These are phyloP conservation scores for Spinus olivaceus DNA, from an alignment of 2,797 vertebrate genomes.

Conservation along the genomic window DNA sequence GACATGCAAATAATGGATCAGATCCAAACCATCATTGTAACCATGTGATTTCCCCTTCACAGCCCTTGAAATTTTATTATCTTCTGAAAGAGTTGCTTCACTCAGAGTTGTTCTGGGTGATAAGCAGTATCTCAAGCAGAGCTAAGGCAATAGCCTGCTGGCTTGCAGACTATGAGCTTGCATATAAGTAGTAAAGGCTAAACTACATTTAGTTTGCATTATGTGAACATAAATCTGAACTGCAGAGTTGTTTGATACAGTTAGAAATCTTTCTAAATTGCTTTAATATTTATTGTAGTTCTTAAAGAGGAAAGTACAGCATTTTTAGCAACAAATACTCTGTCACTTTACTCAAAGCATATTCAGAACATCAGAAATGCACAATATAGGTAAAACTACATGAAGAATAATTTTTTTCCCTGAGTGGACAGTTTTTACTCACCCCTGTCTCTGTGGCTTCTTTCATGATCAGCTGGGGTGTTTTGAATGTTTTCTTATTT, in stretches of 20 bases:
- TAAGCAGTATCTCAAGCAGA: too few relatives aligned
- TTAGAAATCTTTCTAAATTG: not conserved
- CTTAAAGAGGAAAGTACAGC: not conserved
- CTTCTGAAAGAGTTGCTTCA: not conserved
- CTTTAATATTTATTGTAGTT: not conserved
- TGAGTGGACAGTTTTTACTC: not conserved
- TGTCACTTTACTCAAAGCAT: not conserved
- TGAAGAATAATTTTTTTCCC: not conserved
- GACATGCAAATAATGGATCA: not conserved
- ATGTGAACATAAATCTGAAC: not conserved
- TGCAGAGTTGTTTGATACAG: not conserved
- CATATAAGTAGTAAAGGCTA: too few relatives aligned
- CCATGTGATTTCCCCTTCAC: not conserved
- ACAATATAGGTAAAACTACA: not conserved
- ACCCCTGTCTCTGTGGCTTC: constrained; percentile 82
- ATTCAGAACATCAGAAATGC: not conserved
- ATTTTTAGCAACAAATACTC: not conserved
- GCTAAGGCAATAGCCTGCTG: too few relatives aligned
- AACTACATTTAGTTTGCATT: too few relatives aligned
- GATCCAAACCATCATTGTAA: not conserved
- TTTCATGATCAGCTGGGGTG: constrained; percentile 78
- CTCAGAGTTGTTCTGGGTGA: too few relatives aligned
- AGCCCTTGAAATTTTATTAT: not conserved
- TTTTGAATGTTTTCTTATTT: constrained; percentile 79
- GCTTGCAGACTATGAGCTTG: too few relatives aligned